phyloP scores from a whole-genome alignment of 2,797 vertebrate genomes.

The Euthynnus affinis region DNA sequence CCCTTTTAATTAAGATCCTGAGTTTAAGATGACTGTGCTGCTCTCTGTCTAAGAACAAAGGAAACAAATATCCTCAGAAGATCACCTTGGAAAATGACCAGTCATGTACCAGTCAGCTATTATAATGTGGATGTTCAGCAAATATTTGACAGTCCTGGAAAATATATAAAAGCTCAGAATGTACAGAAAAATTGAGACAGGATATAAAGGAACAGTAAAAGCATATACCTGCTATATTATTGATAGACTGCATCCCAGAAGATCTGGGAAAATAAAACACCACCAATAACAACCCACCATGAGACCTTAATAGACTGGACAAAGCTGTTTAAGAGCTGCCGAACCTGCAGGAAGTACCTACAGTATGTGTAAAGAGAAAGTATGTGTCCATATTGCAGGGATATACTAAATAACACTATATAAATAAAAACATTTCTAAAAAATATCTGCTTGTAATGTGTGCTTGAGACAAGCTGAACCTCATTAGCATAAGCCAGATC shows the following conservation, averaged over 20 bases:
- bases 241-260: constrained; percentile 23
- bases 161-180: not conserved
- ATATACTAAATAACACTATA: not conserved
- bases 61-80: constrained; percentile 48
- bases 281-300: constrained; percentile 36
- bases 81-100: constrained; percentile 46
- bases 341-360: constrained; percentile 32
- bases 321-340: constrained; percentile 43
- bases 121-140: constrained; percentile 22
- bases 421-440: not conserved
- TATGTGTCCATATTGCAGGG: not conserved
- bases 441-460: not conserved
- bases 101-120: constrained; percentile 18
- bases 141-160: constrained; percentile 1
- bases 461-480: constrained; percentile 6
- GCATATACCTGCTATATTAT: constrained; percentile 11
- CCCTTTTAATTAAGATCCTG: constrained; percentile 59
- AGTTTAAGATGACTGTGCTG: constrained; percentile 44
- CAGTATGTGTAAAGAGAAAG: constrained; percentile 11
- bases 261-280: constrained; percentile 34
- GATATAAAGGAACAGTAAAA: not conserved
- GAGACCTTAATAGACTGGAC: constrained; percentile 44
- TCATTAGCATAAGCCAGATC: constrained; percentile 9
- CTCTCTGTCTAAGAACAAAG: constrained; percentile 48
- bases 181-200: not conserved